phyloP scores from a whole-genome alignment of 2,797 vertebrate species.

The Labeo calbasu region DNA sequence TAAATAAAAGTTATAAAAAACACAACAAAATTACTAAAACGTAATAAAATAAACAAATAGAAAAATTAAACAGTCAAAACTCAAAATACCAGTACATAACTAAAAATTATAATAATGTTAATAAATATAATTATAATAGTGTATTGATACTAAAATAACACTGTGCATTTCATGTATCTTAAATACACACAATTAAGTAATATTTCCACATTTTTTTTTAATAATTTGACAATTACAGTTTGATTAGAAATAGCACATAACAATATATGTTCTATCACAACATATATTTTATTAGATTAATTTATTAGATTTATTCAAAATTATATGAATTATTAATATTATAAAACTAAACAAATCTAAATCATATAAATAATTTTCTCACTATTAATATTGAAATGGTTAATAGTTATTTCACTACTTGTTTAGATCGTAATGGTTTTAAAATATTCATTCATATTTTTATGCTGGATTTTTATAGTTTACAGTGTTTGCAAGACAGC shows the following conservation, averaged over 20 bases:
- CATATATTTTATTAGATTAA: too few relatives aligned
- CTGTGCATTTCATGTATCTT: background rate
- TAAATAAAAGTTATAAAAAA: background rate
- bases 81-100: background rate
- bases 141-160: background rate
- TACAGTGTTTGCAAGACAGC: background rate
- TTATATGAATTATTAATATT: background rate
- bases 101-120: background rate
- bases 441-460: background rate
- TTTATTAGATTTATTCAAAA: too few relatives aligned
- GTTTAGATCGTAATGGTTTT: background rate
- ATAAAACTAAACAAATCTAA: background rate
- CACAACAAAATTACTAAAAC: background rate
- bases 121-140: constrained; percentile 2
- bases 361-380: background rate
- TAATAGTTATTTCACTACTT: background rate
- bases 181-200: background rate
- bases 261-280: too few relatives aligned
- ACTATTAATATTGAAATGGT: background rate
- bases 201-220: too few relatives aligned
- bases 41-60: background rate
- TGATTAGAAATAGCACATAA: too few relatives aligned
- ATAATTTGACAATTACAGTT: too few relatives aligned
- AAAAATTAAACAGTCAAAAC: background rate
- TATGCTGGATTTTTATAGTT: background rate